A percentile compares a stretch with the other conserved stretches of the same genome.
phyloP scores from a whole-genome alignment of 2,888 invertebrate species.

The Luffia ferchaultella region DNA sequence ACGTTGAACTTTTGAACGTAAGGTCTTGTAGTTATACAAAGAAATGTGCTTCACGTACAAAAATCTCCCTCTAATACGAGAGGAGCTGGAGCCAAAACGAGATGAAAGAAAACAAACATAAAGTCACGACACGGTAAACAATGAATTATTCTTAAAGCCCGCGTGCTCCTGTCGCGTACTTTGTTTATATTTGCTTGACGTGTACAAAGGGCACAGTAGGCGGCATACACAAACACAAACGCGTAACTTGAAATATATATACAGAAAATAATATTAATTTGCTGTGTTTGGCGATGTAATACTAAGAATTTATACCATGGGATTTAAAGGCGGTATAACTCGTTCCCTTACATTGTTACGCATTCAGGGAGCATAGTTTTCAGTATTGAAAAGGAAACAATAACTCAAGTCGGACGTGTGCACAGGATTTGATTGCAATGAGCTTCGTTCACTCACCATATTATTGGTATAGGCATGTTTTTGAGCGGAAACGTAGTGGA shows the following conservation, averaged over 20 bases:
- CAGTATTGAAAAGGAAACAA: not conserved
- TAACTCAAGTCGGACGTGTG: not conserved
- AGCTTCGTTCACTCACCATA: not conserved
- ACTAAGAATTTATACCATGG: not conserved
- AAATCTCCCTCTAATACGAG: constrained; percentile 27
- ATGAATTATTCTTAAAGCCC: constrained; percentile 32
- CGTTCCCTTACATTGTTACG: not conserved
- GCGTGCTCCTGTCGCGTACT: constrained; percentile 24
- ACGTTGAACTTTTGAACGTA: not conserved
- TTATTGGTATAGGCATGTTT: not conserved
- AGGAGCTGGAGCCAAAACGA: constrained; percentile 23
- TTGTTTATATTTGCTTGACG: constrained; percentile 36
- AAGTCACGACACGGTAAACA: constrained; percentile 34
- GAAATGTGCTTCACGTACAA: constrained; percentile 24
- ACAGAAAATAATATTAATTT: not conserved
- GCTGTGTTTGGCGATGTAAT: not conserved
- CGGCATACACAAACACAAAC: not conserved
- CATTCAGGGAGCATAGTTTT: not conserved
- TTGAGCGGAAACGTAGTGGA: not conserved
- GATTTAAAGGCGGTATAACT: not conserved
- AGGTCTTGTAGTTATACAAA: constrained; percentile 15
- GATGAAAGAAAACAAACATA: constrained; percentile 33
- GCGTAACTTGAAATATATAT: not conserved
- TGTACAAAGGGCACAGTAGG: constrained; percentile 10
- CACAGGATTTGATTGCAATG: not conserved